These are phyloP conservation scores for Crypturellus undulatus DNA, from an alignment of 2,113 vertebrate genomes.

Conservation along the genomic window DNA sequence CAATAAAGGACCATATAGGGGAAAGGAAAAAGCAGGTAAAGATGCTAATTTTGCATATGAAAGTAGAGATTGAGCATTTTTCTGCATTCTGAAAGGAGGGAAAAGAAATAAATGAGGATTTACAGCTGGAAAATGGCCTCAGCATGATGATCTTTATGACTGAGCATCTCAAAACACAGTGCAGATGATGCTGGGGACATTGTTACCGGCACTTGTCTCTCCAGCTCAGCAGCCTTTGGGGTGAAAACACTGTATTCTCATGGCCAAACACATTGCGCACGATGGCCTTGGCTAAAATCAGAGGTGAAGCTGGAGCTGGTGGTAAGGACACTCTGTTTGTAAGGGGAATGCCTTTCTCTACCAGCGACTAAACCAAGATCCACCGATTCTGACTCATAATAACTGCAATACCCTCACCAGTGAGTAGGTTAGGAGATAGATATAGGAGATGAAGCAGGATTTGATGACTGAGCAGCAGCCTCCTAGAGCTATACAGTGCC, in stretches of 20 bases:
- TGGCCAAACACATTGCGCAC: not conserved
- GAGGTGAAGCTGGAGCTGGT: not conserved
- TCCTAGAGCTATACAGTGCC: rapidly evolving
- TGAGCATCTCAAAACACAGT: not conserved
- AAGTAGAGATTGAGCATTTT: not conserved
- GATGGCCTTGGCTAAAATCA: not conserved
- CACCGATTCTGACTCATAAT: not conserved
- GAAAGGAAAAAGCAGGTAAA: not conserved
- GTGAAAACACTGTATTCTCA: not conserved
- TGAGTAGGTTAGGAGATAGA: not conserved
- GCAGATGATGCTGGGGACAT: not conserved
- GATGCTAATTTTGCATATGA: not conserved
- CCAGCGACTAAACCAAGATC: not conserved
- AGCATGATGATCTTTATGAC: not conserved
- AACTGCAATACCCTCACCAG: not conserved
- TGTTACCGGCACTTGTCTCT: not conserved
- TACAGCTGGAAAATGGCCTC: not conserved
- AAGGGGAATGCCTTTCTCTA: not conserved
- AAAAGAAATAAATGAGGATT: not conserved
- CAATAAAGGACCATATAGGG: not conserved
- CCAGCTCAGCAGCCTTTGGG: not conserved
- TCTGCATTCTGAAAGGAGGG: not conserved
- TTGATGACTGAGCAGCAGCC: not conserved
- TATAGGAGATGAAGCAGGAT: not conserved
- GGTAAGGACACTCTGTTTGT: not conserved